These are phyloP conservation scores for Galemys pyrenaicus DNA, from an alignment of 2,113 vertebrate species.

Conservation along the genomic window DNA sequence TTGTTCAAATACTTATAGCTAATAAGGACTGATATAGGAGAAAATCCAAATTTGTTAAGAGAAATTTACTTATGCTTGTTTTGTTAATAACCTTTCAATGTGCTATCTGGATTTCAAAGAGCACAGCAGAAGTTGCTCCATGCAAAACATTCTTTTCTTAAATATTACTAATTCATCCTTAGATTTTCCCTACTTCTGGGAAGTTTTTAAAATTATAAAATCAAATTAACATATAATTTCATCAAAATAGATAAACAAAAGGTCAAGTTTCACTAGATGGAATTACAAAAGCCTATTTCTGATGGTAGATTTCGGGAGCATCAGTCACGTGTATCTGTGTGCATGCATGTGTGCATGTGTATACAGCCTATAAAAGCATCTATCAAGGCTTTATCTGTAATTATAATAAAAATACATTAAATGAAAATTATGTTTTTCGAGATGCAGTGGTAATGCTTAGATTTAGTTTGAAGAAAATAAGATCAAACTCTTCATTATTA, in stretches of 20 bases:
- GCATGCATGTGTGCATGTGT: accelerated
- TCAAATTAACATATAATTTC: conserved; percentile 6
- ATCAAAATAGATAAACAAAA: not conserved
- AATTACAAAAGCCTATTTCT: not conserved
- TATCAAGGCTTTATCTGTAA: not conserved
- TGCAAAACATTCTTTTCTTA: not conserved
- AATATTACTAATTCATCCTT: not conserved
- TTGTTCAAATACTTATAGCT: conserved; percentile 2
- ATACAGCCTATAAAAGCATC: not conserved
- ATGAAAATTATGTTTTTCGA: not conserved
- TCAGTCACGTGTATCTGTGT: not conserved
- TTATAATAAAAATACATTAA: not conserved
- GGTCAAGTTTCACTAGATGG: not conserved
- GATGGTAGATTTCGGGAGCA: no score
- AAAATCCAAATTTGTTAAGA: not conserved
- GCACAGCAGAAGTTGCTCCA: not conserved
- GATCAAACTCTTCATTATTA: not conserved
- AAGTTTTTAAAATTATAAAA: not conserved
- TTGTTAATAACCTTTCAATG: not conserved
- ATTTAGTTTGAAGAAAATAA: not conserved
- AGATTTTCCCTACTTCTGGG: not conserved
- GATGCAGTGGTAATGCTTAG: not conserved
- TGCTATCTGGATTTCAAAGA: not conserved
- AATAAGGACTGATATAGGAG: not conserved
- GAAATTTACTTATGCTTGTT: not conserved